phyloP scores from a whole-genome alignment of 2,113 vertebrate genomes.

The Oncorhynchus keta region DNA sequence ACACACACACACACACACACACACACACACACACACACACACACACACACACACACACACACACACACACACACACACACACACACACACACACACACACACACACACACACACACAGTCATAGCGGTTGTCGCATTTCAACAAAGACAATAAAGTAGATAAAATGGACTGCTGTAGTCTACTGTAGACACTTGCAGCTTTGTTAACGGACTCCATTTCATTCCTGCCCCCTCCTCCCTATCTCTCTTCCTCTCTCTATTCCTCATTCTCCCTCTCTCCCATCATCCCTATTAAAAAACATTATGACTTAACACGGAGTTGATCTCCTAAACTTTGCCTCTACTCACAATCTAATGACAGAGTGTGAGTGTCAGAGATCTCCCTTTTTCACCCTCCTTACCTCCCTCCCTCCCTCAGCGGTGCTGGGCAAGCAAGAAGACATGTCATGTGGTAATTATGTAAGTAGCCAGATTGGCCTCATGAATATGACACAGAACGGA shows the following conservation, averaged over 20 bases:
- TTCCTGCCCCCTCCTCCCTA: constrained; percentile 30
- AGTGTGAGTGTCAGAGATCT: constrained; percentile 37
- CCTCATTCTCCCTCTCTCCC: constrained; percentile 23
- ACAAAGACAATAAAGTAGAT: neutral
- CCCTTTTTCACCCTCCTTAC: neutral
- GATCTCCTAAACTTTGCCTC: constrained; percentile 59
- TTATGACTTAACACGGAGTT: constrained; percentile 38
- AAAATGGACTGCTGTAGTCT: no score
- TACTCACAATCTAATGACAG: constrained; percentile 54
- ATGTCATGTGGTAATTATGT: constrained; percentile 46
- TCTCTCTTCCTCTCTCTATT: constrained; percentile 24
- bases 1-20: no score
- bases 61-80: no score
- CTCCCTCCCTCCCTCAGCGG: neutral
- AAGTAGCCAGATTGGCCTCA: constrained; percentile 37
- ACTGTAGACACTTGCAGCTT: neutral
- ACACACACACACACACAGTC: no score
- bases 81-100: no score
- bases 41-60: constrained; percentile 9
- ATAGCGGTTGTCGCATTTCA: no score
- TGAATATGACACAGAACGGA: constrained; percentile 22
- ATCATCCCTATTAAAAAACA: constrained; percentile 38
- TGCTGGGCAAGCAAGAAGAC: neutral
- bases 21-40: no score
- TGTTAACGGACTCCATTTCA: constrained; percentile 39